Percentiles rank a stretch among this genome's conserved stretches.
Evolutionary conservation across 1,140 invertebrate species (phyloP).

Genomic region (Drosophila punjabiensis): DNA sequence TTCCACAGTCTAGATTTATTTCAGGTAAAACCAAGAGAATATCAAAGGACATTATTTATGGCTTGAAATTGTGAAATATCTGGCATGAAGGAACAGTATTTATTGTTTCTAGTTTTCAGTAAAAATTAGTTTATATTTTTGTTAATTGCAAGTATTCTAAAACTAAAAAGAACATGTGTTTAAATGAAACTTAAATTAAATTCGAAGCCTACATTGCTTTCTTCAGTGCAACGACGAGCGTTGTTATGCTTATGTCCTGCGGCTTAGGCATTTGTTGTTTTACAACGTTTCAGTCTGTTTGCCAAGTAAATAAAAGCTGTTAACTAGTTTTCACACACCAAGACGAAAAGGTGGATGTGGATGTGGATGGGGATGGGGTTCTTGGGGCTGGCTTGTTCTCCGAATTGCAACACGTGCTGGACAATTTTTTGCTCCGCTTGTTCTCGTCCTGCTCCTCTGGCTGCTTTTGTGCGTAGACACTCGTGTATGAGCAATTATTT

Average conservation of each 20-base stretch:
- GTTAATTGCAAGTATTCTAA: no score
- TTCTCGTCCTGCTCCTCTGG: slow-evolving; percentile 9
- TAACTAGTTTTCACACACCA: slow-evolving; percentile 69
- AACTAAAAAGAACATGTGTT: no score
- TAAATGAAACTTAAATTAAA: no score
- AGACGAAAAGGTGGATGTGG: slow-evolving; percentile 31
- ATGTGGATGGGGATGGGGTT: background rate
- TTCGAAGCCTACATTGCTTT: background rate
- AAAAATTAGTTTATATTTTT: background rate
- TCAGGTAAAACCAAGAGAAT: background rate
- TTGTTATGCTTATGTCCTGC: slow-evolving; percentile 62
- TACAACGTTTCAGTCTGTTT: slow-evolving; percentile 69
- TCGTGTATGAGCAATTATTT: slow-evolving; percentile 71
- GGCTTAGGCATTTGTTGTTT: slow-evolving; percentile 72
- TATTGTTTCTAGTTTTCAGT: background rate
- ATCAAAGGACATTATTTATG: background rate
- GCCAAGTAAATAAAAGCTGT: slow-evolving; percentile 75
- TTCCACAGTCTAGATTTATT: no score
- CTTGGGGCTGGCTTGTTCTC: slow-evolving; percentile 2
- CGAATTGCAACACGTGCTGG: slow-evolving; percentile 28
- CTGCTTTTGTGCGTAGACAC: slow-evolving; percentile 49
- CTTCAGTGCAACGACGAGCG: slow-evolving; percentile 13
- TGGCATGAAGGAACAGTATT: background rate
- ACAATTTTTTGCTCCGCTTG: slow-evolving; percentile 44
- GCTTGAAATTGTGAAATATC: background rate